A percentile compares a stretch with the other conserved stretches of the same genome.
These are phyloP conservation scores for Scaptomyza montana DNA, from an alignment of 1,140 invertebrate species.

Conservation along the genomic window DNA sequence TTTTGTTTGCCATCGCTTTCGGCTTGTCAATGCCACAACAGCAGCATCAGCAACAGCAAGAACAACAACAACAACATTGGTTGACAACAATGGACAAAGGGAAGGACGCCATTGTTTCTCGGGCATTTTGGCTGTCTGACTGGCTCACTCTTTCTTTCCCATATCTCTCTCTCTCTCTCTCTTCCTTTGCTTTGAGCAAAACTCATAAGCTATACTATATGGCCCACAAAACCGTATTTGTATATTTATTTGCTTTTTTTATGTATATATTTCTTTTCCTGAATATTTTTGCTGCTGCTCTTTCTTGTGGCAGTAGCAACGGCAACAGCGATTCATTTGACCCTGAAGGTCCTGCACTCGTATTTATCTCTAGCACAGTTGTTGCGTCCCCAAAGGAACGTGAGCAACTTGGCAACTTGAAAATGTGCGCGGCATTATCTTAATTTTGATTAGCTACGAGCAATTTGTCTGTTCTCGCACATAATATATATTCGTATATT, in stretches of 20 bases:
- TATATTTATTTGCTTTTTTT: constrained; percentile 14
- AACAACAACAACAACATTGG: neutral
- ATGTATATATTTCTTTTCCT: constrained; percentile 13
- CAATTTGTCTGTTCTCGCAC: neutral
- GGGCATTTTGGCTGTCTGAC: constrained; percentile 41
- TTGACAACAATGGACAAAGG: constrained; percentile 2
- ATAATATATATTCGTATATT: neutral
- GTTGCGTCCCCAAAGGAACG: constrained; percentile 7
- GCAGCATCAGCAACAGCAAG: constrained; percentile 17
- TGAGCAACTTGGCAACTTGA: constrained; percentile 18
- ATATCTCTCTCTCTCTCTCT: neutral
- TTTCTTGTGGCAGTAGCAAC: neutral
- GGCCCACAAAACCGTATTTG: constrained; percentile 8
- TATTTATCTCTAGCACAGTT: neutral
- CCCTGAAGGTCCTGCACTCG: constrained; percentile 29
- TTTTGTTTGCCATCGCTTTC: constrained; percentile 51
- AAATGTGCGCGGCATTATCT: constrained; percentile 22
- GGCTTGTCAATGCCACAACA: constrained; percentile 46
- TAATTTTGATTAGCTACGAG: constrained; percentile 32
- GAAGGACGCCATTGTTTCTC: constrained; percentile 48
- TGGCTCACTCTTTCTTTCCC: neutral
- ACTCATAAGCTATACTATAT: constrained; percentile 35
- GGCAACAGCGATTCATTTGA: constrained; percentile 34
- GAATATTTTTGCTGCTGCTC: constrained; percentile 10
- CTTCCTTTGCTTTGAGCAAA: constrained; percentile 14